A percentile compares a stretch with the other conserved stretches of the same genome.
Evolutionary conservation across 1,140 invertebrate species (phyloP).

Genomic region (Mizuhopecten yessoensis): DNA sequence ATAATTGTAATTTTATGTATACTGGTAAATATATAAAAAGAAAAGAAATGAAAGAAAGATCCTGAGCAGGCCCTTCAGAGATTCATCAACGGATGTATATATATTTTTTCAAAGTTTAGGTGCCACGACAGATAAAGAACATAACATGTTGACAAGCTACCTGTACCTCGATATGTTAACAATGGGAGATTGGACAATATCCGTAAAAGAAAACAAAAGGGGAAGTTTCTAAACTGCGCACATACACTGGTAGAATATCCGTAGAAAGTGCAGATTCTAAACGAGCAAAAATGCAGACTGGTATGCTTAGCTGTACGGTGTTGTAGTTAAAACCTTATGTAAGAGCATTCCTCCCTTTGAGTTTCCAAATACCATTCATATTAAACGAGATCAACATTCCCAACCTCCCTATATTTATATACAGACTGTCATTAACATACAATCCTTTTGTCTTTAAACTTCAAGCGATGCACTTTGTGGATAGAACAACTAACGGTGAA

Average conservation of each 20-base stretch:
- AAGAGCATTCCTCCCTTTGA: not conserved
- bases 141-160: no score
- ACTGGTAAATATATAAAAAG: no score
- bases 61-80: no score
- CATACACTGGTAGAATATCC: not conserved
- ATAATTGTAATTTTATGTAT: no score
- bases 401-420: not conserved
- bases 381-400: not conserved
- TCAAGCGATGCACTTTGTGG: slow-evolving; percentile 6
- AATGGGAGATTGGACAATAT: no score
- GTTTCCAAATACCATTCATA: not conserved
- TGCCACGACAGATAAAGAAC: no score
- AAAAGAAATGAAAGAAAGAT: no score
- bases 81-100: no score
- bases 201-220: not conserved
- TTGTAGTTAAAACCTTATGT: not conserved
- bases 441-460: not conserved
- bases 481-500: not conserved
- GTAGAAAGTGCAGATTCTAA: not conserved
- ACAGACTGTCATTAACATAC: not conserved
- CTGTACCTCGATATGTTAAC: no score
- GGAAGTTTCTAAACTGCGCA: not conserved
- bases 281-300: not conserved
- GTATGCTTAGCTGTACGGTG: not conserved
- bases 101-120: no score